These are phyloP conservation scores for Galemys pyrenaicus DNA, from an alignment of 2,113 vertebrate species.

Conservation along the genomic window DNA sequence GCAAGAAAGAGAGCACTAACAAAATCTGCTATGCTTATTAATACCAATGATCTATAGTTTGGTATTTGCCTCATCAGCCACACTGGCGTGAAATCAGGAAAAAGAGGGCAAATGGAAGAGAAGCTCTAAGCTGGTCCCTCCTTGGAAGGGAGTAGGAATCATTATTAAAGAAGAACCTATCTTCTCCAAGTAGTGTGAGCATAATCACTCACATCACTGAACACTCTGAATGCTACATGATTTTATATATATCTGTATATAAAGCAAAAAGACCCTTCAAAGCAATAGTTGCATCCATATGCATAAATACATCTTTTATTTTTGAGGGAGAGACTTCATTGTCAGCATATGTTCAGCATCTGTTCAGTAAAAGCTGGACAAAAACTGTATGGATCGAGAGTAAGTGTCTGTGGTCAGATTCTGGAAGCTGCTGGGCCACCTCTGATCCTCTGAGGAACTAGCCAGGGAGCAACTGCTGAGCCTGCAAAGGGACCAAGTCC, in stretches of 20 bases:
- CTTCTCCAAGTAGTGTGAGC: background rate
- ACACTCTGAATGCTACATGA: background rate
- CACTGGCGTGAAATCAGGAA: background rate
- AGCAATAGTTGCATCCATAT: background rate
- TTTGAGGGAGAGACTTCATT: background rate
- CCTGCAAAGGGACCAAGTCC: conserved; percentile 35
- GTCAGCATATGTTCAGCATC: background rate
- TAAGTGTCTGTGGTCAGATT: background rate
- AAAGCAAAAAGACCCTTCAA: background rate
- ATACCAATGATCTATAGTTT: background rate
- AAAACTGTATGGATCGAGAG: background rate
- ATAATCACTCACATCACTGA: background rate
- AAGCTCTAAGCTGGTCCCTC: background rate
- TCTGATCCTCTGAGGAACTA: conserved; percentile 33
- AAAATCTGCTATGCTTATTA: background rate
- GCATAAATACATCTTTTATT: background rate
- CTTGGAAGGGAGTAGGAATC: background rate
- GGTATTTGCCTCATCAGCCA: background rate
- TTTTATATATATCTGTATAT: background rate
- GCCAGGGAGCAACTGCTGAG: conserved; percentile 52
- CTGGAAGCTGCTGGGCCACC: background rate
- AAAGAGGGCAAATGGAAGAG: background rate
- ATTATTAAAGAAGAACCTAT: background rate
- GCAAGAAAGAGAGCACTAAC: background rate
- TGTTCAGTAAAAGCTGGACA: conserved; percentile 25